Conservation (phyloP, 1,140 invertebrate species). For the Forficula auricularia region DNA sequence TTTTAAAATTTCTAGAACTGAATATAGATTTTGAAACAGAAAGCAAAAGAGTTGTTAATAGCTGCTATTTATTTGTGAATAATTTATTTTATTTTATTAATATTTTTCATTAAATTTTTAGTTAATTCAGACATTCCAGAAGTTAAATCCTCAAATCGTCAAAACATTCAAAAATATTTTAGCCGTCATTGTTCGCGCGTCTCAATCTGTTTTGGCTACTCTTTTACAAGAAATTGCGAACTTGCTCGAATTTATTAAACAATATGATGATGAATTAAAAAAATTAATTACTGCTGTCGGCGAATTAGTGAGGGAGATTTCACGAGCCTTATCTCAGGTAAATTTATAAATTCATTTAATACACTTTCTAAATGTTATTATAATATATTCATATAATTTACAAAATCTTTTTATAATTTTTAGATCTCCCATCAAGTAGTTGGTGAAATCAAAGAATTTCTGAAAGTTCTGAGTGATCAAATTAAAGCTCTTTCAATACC, state of each 20-base stretch:
- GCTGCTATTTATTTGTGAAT: no score
- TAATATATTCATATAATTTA: no score
- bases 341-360: no score
- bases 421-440: no score
- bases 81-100: no score
- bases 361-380: neutral
- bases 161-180: constrained; percentile 3
- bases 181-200: no score
- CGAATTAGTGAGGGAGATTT: constrained; percentile 31
- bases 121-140: constrained; percentile 2
- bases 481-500: constrained; percentile 34
- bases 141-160: neutral
- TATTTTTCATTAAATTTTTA: neutral
- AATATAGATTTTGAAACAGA: no score
- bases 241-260: constrained; percentile 12
- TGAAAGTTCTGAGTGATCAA: constrained; percentile 28
- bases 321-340: neutral
- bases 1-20: no score
- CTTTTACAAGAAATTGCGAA: neutral
- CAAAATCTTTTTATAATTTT: no score
- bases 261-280: constrained; percentile 45
- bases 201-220: constrained; percentile 1
- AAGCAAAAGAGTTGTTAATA: no score
- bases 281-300: constrained; percentile 34
- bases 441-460: constrained; percentile 29